These are phyloP conservation scores for Sanderia malayensis DNA, from an alignment of 30 jellyfish, hydroid and myxozoan species.

Conservation along the genomic window DNA sequence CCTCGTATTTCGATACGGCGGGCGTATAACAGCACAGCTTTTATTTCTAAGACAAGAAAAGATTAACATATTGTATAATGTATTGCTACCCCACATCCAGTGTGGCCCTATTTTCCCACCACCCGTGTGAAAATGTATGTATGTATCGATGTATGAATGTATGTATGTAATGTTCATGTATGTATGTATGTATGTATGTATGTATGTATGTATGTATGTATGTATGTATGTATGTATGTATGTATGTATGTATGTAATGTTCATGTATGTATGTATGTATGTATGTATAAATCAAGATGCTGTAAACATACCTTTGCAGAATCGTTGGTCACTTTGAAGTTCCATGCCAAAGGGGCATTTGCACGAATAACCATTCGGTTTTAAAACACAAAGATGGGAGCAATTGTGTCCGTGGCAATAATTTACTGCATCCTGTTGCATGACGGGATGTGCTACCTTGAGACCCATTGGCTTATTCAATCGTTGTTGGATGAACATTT, in stretches of 20 bases:
- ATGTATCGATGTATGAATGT: too few species aligned
- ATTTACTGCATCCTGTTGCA: conserved; percentile 51
- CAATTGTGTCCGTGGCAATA: conserved; percentile 59
- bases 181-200: too few species aligned
- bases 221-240: too few species aligned
- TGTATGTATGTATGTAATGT: too few species aligned
- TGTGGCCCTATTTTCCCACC: too few species aligned
- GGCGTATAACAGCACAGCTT: conserved; percentile 75
- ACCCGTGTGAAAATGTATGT: too few species aligned
- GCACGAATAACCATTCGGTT: conserved; percentile 79
- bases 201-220: too few species aligned
- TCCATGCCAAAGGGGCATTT: conserved; percentile 92
- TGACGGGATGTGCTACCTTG: conserved; percentile 82
- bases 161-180: too few species aligned
- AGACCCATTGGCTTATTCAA: conserved; percentile 88
- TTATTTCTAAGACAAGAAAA: conserved; percentile 49
- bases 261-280: too few species aligned
- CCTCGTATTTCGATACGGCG: conserved; percentile 91
- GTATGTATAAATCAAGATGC: too few species aligned
- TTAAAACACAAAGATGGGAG: conserved; percentile 84
- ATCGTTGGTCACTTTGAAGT: conserved; percentile 27
- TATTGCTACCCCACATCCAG: too few species aligned
- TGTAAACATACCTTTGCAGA: conserved; percentile 68
- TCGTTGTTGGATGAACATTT: conserved; percentile 30
- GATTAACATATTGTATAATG: too few species aligned